Conservation (phyloP, 2,113 vertebrate species). For the Mastomys natalensis region DNA sequence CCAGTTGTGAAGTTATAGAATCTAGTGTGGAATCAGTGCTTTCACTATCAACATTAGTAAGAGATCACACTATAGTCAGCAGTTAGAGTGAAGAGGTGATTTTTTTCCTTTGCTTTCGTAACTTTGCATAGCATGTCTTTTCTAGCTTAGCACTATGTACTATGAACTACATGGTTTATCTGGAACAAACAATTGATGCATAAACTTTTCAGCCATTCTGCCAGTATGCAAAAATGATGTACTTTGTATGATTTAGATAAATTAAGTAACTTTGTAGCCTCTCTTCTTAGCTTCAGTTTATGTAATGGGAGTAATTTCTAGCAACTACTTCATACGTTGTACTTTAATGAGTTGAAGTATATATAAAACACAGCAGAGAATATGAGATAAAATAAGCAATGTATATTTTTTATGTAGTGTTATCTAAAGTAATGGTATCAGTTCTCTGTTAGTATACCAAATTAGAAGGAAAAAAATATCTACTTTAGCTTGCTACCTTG, state of each 20-base stretch:
- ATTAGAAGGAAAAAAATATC: neutral
- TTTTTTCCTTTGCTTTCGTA: conserved; percentile 30
- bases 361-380: neutral
- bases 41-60: neutral
- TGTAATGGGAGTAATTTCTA: neutral
- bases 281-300: neutral
- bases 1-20: neutral
- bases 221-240: neutral
- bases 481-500: neutral
- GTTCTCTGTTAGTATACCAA: neutral
- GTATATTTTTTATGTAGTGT: neutral
- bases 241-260: neutral
- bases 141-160: neutral
- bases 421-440: neutral
- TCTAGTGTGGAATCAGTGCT: neutral
- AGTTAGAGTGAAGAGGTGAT: neutral
- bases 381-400: neutral
- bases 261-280: neutral
- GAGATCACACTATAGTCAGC: neutral
- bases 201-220: neutral
- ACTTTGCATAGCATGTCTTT: neutral
- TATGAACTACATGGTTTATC: neutral
- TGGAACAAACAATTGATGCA: neutral
- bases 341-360: neutral
- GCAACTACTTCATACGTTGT: neutral